Evolutionary conservation across 2,888 invertebrate genomes (phyloP).

Genomic region (Plagiodera versicolora): DNA sequence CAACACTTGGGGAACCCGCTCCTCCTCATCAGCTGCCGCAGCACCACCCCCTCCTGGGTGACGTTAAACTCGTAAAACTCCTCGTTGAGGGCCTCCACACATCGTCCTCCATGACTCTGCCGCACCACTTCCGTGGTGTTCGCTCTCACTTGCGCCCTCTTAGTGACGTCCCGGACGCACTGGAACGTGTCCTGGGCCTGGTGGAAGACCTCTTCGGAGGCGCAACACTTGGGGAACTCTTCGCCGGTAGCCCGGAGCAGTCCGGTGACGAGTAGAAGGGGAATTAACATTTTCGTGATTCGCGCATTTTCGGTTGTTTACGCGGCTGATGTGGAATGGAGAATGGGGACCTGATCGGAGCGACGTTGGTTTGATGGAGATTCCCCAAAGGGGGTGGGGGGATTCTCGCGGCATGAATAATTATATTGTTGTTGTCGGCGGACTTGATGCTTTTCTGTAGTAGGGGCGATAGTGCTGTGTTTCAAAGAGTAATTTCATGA

Average conservation of each 20-base stretch:
- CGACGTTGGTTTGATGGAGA: neutral
- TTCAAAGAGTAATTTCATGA: no score
- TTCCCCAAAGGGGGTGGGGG: conserved; percentile 8
- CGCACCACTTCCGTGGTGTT: conserved; percentile 14
- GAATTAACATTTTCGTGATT: conserved; percentile 3
- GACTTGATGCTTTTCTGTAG: no score
- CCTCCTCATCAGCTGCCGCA: neutral
- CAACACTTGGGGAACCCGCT: conserved; percentile 44
- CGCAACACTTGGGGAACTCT: conserved; percentile 21
- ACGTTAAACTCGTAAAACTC: conserved; percentile 15
- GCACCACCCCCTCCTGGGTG: neutral
- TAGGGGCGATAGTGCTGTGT: no score
- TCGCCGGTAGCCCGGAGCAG: conserved; percentile 1
- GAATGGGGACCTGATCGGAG: neutral
- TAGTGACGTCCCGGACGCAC: conserved; percentile 16
- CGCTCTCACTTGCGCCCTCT: conserved; percentile 18
- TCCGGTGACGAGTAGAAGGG: conserved; percentile 3
- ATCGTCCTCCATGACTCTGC: conserved; percentile 5
- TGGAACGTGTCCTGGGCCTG: neutral
- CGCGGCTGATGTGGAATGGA: neutral
- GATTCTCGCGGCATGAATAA: no score
- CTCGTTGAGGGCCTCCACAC: conserved; percentile 19
- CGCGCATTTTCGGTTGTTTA: neutral
- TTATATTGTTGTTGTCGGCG: no score
- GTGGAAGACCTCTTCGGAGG: conserved; percentile 1